Percentiles rank a stretch among this genome's conserved stretches.
These are phyloP conservation scores for Chelon auratus DNA, from an alignment of 2,797 vertebrate genomes.

Conservation along the genomic window DNA sequence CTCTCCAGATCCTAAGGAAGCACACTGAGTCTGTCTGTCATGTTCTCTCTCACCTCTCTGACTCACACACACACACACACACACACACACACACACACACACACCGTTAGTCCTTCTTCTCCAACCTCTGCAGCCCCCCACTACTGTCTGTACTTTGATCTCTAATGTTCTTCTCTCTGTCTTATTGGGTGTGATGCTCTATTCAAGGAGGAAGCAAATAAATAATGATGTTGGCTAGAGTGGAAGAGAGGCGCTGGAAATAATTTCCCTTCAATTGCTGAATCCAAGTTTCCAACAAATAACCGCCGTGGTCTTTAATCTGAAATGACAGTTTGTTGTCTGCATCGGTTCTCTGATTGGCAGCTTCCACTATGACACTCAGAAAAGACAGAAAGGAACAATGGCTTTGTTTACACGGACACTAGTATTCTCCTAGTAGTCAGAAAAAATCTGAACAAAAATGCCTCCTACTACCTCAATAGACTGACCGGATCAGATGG, in stretches of 20 bases:
- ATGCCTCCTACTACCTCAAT: no score
- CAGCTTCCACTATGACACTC: background rate
- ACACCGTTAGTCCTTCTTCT: constrained; percentile 5
- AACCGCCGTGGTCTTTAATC: background rate
- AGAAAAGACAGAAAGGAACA: background rate
- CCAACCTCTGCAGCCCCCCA: constrained; percentile 1
- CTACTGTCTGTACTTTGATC: background rate
- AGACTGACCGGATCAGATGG: no score
- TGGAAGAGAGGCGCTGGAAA: background rate
- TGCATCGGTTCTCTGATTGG: background rate
- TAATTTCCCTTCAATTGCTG: background rate
- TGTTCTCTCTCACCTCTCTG: constrained; percentile 34
- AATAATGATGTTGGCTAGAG: background rate
- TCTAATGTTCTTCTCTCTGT: background rate
- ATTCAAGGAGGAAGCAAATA: constrained; percentile 22
- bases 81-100: background rate
- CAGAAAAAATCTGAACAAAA: no score
- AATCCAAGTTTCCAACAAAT: constrained; percentile 11
- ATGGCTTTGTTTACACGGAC: background rate
- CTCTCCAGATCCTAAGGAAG: constrained; percentile 64
- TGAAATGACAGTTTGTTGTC: background rate
- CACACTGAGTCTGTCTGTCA: constrained; percentile 33
- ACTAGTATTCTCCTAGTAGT: no score
- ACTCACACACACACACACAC: constrained; percentile 28
- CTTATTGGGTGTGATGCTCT: background rate